Base-by-base conservation (phyloP, 2,113 vertebrate species). In the Phrynosoma blainvillii region DNA sequence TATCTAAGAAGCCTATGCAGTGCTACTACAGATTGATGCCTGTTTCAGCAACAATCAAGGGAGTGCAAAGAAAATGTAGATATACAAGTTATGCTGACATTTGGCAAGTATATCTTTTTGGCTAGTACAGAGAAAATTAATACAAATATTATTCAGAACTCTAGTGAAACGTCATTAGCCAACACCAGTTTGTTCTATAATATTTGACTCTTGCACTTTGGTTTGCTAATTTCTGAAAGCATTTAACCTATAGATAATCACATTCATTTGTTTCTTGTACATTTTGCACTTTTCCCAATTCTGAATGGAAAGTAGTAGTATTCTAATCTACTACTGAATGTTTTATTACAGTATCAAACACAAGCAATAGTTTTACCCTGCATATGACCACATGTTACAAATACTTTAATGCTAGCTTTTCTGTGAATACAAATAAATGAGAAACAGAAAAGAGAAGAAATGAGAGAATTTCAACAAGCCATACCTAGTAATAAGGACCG, bases 401-500 rank as follows among this genome's bases (percentile, higher is more conserved):
- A 90, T 87, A 90, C 13, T 92, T 93, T 68, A 92, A 56, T 88
- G 84, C 73, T 82, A 86, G 40, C 11, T 75, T 65, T 66, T 90
- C 2, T 32, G 79, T 56, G 90, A 80, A 84, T 78, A 84, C 82
- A 96, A 93, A 89, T 92, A 94, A 87, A 95, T 85, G 85, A 93
- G 95, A 89, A 84, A 96, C 93, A 94, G 77, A 93, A 92, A 91
- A 93, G 65, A 95, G 87, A 96, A 96, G 62, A 97, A 95, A 96
- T 93, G 96, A 95, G 95, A 96, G 92, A 96, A 95, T 96, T 96
- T 85, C 96, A 97, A 95, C 93, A 93, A 93, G 94, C 92, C 98
- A 96, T 97, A 99, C 99, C 99, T 98, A 94, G 99, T 99, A 97
- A 99, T 99, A 95, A 99, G 98, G 96, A 99, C 98, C 78, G 98